Conservation (phyloP, 2,888 invertebrate species). For the Torymus tubicola region DNA sequence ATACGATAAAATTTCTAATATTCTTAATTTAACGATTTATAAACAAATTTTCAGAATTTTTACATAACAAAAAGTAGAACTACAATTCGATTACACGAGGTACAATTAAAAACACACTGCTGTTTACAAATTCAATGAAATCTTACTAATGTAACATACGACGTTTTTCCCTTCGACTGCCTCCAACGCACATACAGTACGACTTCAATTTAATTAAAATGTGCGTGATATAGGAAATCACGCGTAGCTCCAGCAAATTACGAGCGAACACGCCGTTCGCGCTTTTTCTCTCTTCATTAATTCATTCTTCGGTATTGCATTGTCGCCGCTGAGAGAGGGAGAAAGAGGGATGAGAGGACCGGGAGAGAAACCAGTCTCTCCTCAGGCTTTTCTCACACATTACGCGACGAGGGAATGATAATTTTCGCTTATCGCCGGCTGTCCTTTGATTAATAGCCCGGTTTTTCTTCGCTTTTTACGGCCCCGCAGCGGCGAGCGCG, state of each 20-base stretch:
- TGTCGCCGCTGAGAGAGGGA: neutral
- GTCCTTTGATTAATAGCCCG: constrained; percentile 57
- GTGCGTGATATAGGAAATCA: too few species aligned
- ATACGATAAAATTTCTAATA: too few species aligned
- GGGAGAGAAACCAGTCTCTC: constrained; percentile 24
- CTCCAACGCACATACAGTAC: neutral
- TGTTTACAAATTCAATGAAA: constrained; percentile 36
- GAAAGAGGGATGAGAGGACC: too few species aligned
- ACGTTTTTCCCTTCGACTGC: constrained; percentile 23
- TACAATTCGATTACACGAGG: too few species aligned
- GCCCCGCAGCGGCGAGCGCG: neutral
- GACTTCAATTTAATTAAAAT: constrained; percentile 46
- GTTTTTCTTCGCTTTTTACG: constrained; percentile 48
- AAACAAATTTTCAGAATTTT: too few species aligned
- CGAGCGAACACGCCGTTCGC: neutral
- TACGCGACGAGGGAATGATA: constrained; percentile 46
- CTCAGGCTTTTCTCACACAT: constrained; percentile 50
- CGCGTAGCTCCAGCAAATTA: too few species aligned
- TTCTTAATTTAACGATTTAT: too few species aligned
- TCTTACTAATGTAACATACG: constrained; percentile 24
- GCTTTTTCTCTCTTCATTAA: neutral
- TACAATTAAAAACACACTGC: neutral
- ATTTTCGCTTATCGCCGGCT: constrained; percentile 46
- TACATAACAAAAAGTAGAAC: too few species aligned
- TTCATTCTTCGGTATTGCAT: neutral